Percentiles rank a stretch among this genome's conserved stretches.
Evolutionary conservation across 2,888 invertebrate genomes (phyloP).

Genomic region (Dolichopus griseipennis): DNA sequence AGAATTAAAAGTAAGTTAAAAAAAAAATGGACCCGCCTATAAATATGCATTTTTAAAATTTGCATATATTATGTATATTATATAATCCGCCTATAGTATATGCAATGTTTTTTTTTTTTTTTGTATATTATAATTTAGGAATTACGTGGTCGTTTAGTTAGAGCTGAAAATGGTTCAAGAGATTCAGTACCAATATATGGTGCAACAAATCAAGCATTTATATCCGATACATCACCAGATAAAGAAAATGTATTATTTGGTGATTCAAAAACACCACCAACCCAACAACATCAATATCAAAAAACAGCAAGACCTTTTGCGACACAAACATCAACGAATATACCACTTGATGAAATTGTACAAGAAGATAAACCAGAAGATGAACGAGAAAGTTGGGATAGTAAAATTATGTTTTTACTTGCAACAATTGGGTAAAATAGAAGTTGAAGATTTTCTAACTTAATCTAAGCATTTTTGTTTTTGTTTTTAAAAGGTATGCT

Average conservation of each 20-base stretch:
- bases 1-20: constrained; percentile 64
- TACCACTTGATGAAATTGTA: constrained; percentile 46
- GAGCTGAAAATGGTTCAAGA: constrained; percentile 61
- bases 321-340: constrained; percentile 48
- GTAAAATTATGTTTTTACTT: constrained; percentile 80
- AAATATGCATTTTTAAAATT: no score
- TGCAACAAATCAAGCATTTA: constrained; percentile 75
- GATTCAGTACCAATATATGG: constrained; percentile 58
- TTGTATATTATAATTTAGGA: constrained; percentile 43
- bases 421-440: constrained; percentile 70
- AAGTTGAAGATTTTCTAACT: background rate
- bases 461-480: no score
- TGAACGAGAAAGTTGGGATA: constrained; percentile 86
- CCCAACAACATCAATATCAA: constrained; percentile 34
- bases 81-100: background rate
- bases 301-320: constrained; percentile 19
- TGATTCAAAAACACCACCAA: constrained; percentile 41
- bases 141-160: constrained; percentile 67
- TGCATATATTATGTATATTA: background rate
- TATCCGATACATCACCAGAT: constrained; percentile 39
- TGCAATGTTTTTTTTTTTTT: no score
- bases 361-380: constrained; percentile 65
- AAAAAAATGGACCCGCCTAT: no score
- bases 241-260: constrained; percentile 35
- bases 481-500: constrained; percentile 56